These are phyloP conservation scores for Yponomeuta sedellus DNA, from an alignment of 2,888 invertebrate genomes.

Conservation along the genomic window DNA sequence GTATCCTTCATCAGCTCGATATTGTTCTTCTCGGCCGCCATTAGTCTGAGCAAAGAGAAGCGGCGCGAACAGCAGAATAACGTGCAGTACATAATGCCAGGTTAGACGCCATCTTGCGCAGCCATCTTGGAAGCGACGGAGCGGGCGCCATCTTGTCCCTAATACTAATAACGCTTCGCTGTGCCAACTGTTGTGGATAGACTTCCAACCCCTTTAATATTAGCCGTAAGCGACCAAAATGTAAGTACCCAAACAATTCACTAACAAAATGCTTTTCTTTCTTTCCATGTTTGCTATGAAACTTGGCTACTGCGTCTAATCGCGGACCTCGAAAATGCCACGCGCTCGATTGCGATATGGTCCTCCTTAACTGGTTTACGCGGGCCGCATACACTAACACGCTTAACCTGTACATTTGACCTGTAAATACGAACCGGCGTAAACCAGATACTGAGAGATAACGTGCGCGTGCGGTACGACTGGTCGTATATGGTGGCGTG, in stretches of 20 bases:
- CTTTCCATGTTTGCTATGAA: conserved; percentile 76
- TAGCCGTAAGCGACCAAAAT: conserved; percentile 4
- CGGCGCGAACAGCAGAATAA: conserved; percentile 84
- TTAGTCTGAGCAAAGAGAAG: conserved; percentile 86
- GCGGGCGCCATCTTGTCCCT: conserved; percentile 40
- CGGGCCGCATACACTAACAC: conserved; percentile 60
- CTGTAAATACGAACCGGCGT: conserved; percentile 9
- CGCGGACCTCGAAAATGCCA: conserved; percentile 47
- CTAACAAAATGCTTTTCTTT: conserved; percentile 75
- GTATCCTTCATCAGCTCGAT: conserved; percentile 84
- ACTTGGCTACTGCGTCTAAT: conserved; percentile 63
- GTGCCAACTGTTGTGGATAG: conserved; percentile 28
- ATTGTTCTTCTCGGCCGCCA: conserved; percentile 87
- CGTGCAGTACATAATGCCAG: conserved; percentile 94
- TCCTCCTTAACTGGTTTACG: conserved; percentile 67
- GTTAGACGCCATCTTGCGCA: conserved; percentile 62
- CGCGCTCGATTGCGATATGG: conserved; percentile 53
- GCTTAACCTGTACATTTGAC: conserved; percentile 52
- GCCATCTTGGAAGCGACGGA: conserved; percentile 39
- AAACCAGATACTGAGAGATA: conserved; percentile 89
- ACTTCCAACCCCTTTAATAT: conserved; percentile 7
- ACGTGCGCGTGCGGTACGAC: conserved; percentile 91
- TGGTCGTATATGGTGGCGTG: conserved; percentile 98
- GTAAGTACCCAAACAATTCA: conserved; percentile 29
- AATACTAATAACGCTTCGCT: conserved; percentile 59